phyloP scores from a whole-genome alignment of 1,140 invertebrate genomes.

The Drosophila sturtevanti region DNA sequence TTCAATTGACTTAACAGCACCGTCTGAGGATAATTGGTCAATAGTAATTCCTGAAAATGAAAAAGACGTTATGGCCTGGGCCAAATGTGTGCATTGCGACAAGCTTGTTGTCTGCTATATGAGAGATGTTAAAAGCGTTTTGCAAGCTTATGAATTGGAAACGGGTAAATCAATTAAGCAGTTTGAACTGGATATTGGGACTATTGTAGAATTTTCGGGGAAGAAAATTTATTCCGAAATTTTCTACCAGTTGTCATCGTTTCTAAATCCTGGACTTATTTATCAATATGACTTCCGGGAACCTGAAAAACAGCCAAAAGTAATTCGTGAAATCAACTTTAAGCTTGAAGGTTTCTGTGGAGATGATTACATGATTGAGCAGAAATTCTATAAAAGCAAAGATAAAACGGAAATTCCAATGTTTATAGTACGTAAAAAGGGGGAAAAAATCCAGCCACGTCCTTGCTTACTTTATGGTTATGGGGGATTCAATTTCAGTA shows the following conservation, averaged over 20 bases:
- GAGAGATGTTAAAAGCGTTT: slow-evolving; percentile 95
- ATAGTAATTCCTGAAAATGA: slow-evolving; percentile 93
- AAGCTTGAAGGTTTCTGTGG: slow-evolving; percentile 93
- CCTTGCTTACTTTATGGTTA: slow-evolving; percentile 97
- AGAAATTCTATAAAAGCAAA: slow-evolving; percentile 97
- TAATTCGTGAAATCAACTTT: slow-evolving; percentile 86
- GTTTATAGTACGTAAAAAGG: slow-evolving; percentile 96
- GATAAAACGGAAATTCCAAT: slow-evolving; percentile 98
- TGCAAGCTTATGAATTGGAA: slow-evolving; percentile 91
- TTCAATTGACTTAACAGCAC: slow-evolving; percentile 92
- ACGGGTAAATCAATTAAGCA: slow-evolving; percentile 89
- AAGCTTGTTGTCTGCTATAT: slow-evolving; percentile 95
- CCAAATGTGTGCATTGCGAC: slow-evolving; percentile 90
- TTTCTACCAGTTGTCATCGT: slow-evolving; percentile 97
- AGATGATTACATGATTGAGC: slow-evolving; percentile 91
- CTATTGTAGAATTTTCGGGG: slow-evolving; percentile 92
- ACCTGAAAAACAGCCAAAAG: slow-evolving; percentile 85
- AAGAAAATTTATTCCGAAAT: slow-evolving; percentile 93
- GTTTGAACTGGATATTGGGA: slow-evolving; percentile 93
- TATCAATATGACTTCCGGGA: slow-evolving; percentile 92
- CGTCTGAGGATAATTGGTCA: slow-evolving; percentile 90
- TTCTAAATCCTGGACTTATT: slow-evolving; percentile 93
- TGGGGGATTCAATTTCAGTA: slow-evolving; percentile 97
- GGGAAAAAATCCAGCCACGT: slow-evolving; percentile 85
- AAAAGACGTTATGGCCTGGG: slow-evolving; percentile 95